A percentile compares a stretch with the other conserved stretches of the same genome.
phyloP scores from a whole-genome alignment of 2,797 vertebrate genomes.

The Pangasius macronema region DNA sequence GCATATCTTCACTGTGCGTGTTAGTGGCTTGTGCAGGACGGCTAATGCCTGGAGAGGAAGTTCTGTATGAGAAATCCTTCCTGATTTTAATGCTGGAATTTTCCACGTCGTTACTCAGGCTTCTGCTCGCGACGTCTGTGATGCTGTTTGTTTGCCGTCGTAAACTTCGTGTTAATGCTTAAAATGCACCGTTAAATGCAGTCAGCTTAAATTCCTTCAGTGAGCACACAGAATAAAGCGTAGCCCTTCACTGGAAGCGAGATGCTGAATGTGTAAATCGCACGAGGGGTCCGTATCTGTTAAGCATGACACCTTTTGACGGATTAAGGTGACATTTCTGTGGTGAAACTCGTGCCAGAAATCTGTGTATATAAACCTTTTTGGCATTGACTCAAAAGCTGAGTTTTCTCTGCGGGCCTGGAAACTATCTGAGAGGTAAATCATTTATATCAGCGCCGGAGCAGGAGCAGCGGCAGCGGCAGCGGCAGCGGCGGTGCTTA shows the following conservation, averaged over 20 bases:
- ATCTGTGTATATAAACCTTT: not conserved
- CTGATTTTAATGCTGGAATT: not conserved
- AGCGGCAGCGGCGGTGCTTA: constrained; percentile 33
- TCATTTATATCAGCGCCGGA: constrained; percentile 49
- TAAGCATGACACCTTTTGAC: not conserved
- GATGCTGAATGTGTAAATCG: not conserved
- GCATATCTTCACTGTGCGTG: not conserved
- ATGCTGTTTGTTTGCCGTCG: not conserved
- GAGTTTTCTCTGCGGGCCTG: constrained; percentile 33
- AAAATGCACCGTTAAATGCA: not conserved
- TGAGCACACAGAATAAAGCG: not conserved
- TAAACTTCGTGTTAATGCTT: not conserved
- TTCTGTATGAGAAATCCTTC: not conserved
- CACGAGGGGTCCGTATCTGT: not conserved
- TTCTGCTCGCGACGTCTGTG: too few relatives aligned
- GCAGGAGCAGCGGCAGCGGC: constrained; percentile 6
- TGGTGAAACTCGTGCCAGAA: not conserved
- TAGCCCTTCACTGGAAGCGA: not conserved
- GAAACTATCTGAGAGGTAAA: constrained; percentile 50
- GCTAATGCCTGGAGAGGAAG: not conserved
- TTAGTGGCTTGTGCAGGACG: not conserved
- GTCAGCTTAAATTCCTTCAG: not conserved
- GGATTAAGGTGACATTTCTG: not conserved
- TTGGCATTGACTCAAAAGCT: constrained; percentile 10
- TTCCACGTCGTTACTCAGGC: not conserved